These are phyloP conservation scores for Vimba vimba DNA, from an alignment of 2,113 vertebrate genomes.

Conservation along the genomic window DNA sequence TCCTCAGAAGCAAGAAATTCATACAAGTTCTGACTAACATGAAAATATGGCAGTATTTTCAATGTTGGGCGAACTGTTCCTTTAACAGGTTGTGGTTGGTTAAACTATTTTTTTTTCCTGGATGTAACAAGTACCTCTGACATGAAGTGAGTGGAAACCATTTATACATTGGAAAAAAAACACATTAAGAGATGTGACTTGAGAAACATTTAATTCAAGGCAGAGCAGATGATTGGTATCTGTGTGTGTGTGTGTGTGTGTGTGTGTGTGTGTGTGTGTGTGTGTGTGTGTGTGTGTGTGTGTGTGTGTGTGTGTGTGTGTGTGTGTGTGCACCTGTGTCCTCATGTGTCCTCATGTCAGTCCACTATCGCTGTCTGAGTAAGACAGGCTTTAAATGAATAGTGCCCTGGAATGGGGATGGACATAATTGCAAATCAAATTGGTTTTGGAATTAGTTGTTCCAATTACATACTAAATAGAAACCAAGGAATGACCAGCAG, in stretches of 20 bases:
- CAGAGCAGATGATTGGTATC: conserved; percentile 32
- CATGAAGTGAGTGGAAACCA: conserved; percentile 25
- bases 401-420: conserved; percentile 41
- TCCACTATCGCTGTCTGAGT: conserved; percentile 20
- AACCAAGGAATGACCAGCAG: conserved; percentile 40
- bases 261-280: background rate
- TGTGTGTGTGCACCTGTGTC: conserved; percentile 20
- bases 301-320: conserved; percentile 27
- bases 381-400: conserved; percentile 50
- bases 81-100: conserved; percentile 17
- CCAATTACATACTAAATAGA: conserved; percentile 55
- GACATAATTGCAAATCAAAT: conserved; percentile 55
- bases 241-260: conserved; percentile 13
- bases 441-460: conserved; percentile 55
- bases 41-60: background rate
- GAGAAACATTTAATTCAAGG: conserved; percentile 42
- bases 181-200: conserved; percentile 19
- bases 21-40: background rate
- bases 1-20: background rate
- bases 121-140: conserved; percentile 22
- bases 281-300: conserved; percentile 1
- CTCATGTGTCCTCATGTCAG: conserved; percentile 35
- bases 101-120: background rate
- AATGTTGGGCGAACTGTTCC: background rate
- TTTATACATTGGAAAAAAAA: conserved; percentile 37